Base-by-base conservation (phyloP, 1,140 invertebrate genomes). In the Ericerus pela region DNA sequence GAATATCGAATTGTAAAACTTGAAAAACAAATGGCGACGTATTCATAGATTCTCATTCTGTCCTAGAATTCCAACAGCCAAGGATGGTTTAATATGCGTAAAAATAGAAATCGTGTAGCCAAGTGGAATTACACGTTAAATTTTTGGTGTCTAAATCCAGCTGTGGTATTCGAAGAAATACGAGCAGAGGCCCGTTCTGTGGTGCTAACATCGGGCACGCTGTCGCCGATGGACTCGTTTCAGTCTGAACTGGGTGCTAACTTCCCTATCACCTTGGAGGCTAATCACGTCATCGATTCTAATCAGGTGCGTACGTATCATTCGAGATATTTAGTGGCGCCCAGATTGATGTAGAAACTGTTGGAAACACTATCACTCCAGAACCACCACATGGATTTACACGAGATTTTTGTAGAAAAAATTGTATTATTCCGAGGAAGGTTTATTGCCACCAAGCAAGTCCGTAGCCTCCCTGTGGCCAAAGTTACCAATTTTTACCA, bases 121-220 rank as follows among this genome's bases (percentile, higher is more conserved):
- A 22, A 30, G 4, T 59, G 58, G 58, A 58, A 43, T 18, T 56
- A 58, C 18, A 36, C 22, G 0, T 11, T 60, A 8, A 88, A 81
- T 68, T 96, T 90, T 67, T 96, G 92, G 91, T 98, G 94, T 72
- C 94, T 98, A 59, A 91, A 86, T 74, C 88, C 94, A 8, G 88
- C 87, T 85, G 88, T 74, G 82, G 87, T 30, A 88, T 96, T 85
- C 78, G 85, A 61, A 80, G 89, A 64, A 47, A 66, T 85, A 26
- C 75, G 81, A 33, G 76, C 83, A 63, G 82, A 85, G 56, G 78
- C 90, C 20, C 81, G 84, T 56, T 87, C 79, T 63, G 76, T 98
- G 11, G 88, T 99, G 57, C 72, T 99, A 41, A 96, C 95, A 1
- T 96, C 92, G 74, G 96, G 96, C 51, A 99, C 96, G 2, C 72